Base-by-base conservation (phyloP, 1,140 invertebrate genomes). In the Meloidogyne chitwoodi region DNA sequence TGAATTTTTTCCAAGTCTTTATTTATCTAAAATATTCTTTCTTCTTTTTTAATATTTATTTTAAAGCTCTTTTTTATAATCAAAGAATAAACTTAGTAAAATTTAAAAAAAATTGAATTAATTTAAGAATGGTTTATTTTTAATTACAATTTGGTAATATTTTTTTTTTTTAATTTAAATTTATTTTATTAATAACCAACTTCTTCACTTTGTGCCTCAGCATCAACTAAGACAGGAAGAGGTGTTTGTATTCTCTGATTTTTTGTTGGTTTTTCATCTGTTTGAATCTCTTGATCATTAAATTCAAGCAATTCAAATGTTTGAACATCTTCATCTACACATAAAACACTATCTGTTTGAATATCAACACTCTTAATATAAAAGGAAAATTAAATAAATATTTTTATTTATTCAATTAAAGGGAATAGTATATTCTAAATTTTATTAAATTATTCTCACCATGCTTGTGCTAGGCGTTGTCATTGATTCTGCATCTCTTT, bases 201-300 rank as follows among this genome's bases (percentile, higher is more conserved):
- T 41, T 84, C 81, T 31, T 83, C 81, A 29, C 68, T 85, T 65
- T 82, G 83, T 14, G 48, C 38, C 66, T 86, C 81, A 16, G 64
- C 71, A 12, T 77, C 76, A 14, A 67, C 68, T 31, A 81, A 68
- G 14, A 86, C 85, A 16, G 81, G 80, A 38, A 79, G 38, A 16
- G 80, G 81, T 31, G 85, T 86, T 77, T 86, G 86, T 41, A 84
- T 76, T 19, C 84, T 64, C 14, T 80, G 68, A 66, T 86, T 85
- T 66, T 82, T 83, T 3, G 83, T 82, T 70, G 81, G 80, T n/a
- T 79, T 29, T 16, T 75, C 74, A n/a, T 83, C 83, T 64, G 81
- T 87, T 76, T 86, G 84, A 34, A 68, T 72, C 64, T 85, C 86
- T 19, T 48, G 75, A 48, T 86, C 84, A n/a, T 63, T 24, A 5